A percentile compares a stretch with the other conserved stretches of the same genome.
phyloP scores from a whole-genome alignment of 2,888 invertebrate genomes.

The Abrostola tripartita region DNA sequence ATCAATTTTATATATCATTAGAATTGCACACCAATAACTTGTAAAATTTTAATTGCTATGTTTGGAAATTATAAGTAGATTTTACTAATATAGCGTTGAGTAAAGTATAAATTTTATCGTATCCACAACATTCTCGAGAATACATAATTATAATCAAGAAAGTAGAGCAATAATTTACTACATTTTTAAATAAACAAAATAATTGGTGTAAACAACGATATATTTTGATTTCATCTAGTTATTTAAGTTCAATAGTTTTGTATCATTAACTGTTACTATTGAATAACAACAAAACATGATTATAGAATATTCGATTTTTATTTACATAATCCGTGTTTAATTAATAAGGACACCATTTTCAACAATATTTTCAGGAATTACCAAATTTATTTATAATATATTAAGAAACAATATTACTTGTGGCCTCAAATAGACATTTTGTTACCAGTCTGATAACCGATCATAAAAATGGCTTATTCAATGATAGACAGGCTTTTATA shows the following conservation, averaged over 20 bases:
- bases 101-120: background rate
- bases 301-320: slow-evolving; percentile 50
- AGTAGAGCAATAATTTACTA: slow-evolving; percentile 11
- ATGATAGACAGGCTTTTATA: too few species aligned
- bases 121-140: background rate
- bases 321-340: slow-evolving; percentile 36
- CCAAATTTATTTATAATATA: slow-evolving; percentile 21
- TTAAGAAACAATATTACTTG: slow-evolving; percentile 32
- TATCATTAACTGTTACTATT: slow-evolving; percentile 14
- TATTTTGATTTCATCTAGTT: slow-evolving; percentile 12
- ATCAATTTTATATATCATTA: slow-evolving; percentile 9
- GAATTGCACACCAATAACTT: slow-evolving; percentile 12
- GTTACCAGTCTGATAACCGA: background rate
- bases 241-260: slow-evolving; percentile 16
- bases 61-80: slow-evolving; percentile 21
- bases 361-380: slow-evolving; percentile 29
- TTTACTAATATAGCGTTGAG: background rate
- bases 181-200: slow-evolving; percentile 1
- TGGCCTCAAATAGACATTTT: slow-evolving; percentile 29
- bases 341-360: slow-evolving; percentile 24
- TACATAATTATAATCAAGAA: slow-evolving; percentile 1
- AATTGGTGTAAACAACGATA: slow-evolving; percentile 9
- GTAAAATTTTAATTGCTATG: slow-evolving; percentile 20
- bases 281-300: slow-evolving; percentile 38
- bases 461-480: background rate